A percentile compares a stretch with the other conserved stretches of the same genome.
phyloP scores from a whole-genome alignment of 2,888 invertebrate species.

The Lithophane socia region DNA sequence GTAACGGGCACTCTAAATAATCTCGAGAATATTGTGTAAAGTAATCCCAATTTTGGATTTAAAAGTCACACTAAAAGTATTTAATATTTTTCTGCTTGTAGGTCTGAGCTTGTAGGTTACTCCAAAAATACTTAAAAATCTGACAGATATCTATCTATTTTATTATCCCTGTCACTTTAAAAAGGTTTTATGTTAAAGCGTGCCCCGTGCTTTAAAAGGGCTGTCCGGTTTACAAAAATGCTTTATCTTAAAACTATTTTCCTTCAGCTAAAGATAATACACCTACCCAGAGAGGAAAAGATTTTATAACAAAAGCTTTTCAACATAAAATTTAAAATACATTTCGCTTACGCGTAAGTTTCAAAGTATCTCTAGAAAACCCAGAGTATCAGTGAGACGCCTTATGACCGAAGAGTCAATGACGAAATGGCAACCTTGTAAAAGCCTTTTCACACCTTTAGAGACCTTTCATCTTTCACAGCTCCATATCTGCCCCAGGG shows the following conservation, averaged over 20 bases:
- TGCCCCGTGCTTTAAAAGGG: background rate
- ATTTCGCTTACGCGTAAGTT: slow-evolving; percentile 27
- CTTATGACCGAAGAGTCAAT: slow-evolving; percentile 45
- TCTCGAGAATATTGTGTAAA: background rate
- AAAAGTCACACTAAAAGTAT: background rate
- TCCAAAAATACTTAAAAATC: background rate
- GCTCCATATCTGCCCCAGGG: slow-evolving; percentile 52
- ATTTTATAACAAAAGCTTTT: slow-evolving; percentile 26
- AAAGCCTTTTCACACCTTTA: slow-evolving; percentile 64
- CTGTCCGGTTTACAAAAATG: background rate
- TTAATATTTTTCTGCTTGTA: too few relatives aligned
- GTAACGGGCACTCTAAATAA: background rate
- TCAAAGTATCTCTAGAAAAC: slow-evolving; percentile 24
- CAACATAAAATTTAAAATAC: slow-evolving; percentile 10
- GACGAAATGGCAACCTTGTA: slow-evolving; percentile 61
- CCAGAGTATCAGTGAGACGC: slow-evolving; percentile 29
- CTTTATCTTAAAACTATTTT: slow-evolving; percentile 6
- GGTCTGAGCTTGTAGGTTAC: too few relatives aligned
- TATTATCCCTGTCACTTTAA: too few relatives aligned
- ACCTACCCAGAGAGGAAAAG: background rate
- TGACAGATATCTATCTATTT: too few relatives aligned
- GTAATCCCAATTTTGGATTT: background rate
- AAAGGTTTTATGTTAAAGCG: slow-evolving; percentile 14
- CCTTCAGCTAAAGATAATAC: slow-evolving; percentile 2
- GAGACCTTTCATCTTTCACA: slow-evolving; percentile 59